Base-by-base conservation (phyloP, 2,113 vertebrate species). In the Semicossyphus pulcher region DNA sequence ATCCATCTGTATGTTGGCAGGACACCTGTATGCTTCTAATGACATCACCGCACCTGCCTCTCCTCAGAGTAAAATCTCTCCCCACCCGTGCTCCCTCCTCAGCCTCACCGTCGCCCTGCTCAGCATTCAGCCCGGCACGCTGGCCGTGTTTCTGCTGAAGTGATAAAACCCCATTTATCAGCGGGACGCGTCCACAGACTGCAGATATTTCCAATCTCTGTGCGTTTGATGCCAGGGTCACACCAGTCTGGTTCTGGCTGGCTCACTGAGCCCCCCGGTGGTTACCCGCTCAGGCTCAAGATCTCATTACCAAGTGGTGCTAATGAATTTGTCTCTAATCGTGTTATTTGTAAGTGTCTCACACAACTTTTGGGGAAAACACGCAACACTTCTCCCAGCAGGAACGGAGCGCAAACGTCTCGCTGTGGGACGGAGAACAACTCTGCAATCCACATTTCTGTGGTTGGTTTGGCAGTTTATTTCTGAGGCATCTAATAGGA, bases 111-210 rank as follows among this genome's bases (percentile, higher is more conserved):
- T 76, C 45, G 68, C 18, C 20, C 68, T 76, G 36, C 72, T 89
- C 82, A 89, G 81, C 51, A 80, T 88, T 76, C 82, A 84, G 60
- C n/a, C 74, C 28, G 57, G 37, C 66, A 59, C 28, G n/a, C 63
- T 58, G 75, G 53, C 64, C 78, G 65, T 53, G 42, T 72, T 77
- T 81, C 65, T 70, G 32, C 59, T 7, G 4, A 69, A 80, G 53
- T 85, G 82, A 87, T 79, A 84, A 88, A 87, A 77, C 56, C 49
- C 52, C 51, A 73, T 88, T 87, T 81, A 86, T 87, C 86, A 86
- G 88, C 60, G 29, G 67, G 60, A 85, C 72, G 75, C 49, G 1
- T 73, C 76, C 8, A 3, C 37, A 65, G 81, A 76, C 76, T 78
- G 54, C 77, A 77, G 80, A 86, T 87, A 77, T 47, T 67, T 79